phyloP scores from a whole-genome alignment of 2,888 invertebrate genomes.

The Pardosa pseudoannulata region DNA sequence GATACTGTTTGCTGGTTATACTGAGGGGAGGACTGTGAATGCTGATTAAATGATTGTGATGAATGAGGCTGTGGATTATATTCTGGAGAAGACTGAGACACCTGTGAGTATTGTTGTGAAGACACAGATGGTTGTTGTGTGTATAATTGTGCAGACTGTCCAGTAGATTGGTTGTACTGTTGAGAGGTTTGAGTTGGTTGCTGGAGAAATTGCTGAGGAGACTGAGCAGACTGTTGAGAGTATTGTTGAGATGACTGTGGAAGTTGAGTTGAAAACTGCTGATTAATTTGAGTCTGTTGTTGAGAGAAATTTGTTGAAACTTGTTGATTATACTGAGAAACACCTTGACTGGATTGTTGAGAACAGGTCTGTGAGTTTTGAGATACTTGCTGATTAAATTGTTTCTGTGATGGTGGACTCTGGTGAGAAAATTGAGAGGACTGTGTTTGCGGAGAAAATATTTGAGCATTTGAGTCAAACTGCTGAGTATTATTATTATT shows the following conservation, averaged over 20 bases:
- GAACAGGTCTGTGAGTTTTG: neutral
- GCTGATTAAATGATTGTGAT: conserved; percentile 9
- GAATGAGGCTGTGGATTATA: conserved; percentile 19
- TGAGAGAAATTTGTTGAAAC: neutral
- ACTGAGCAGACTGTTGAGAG: conserved; percentile 36
- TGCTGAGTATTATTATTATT: conserved; percentile 18
- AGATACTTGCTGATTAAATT: neutral
- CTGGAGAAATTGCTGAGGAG: conserved; percentile 31
- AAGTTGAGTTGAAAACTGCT: neutral
- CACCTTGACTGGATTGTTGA: neutral
- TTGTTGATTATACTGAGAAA: neutral
- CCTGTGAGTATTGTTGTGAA: conserved; percentile 33
- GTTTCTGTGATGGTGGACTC: neutral
- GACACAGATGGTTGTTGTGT: neutral
- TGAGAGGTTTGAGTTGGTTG: conserved; percentile 27
- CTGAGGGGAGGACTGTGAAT: conserved; percentile 21
- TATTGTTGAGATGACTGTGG: conserved; percentile 6
- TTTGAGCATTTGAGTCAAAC: conserved; percentile 23
- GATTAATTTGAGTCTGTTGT: neutral
- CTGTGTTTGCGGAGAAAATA: neutral
- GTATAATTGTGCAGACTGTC: conserved; percentile 21
- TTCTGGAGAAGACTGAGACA: conserved; percentile 11
- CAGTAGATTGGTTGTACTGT: conserved; percentile 41
- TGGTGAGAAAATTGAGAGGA: neutral
- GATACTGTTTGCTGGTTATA: conserved; percentile 26